Evolutionary conservation across 1,140 invertebrate species (phyloP), one percentile per base, ranked within the genome.

Genomic region (Brachionus rubens): DNA sequence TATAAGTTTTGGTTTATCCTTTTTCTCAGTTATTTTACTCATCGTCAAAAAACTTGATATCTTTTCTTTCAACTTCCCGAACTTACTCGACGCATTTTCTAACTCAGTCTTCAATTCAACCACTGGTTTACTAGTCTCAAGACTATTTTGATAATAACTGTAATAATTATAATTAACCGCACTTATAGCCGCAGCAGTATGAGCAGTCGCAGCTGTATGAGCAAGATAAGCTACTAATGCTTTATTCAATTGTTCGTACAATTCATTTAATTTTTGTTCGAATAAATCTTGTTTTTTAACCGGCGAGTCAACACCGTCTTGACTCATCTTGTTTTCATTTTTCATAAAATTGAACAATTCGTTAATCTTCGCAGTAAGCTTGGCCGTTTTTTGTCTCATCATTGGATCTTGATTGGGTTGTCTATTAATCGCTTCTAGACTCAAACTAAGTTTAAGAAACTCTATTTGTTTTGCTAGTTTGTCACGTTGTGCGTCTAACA

Each of bases 151-250:
- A 28, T 72, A 72, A 33, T 56, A 56, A 19, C 12, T 50, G 40
- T 68, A 68, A 10, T 68, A 46, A 14, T n/a, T 48, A 19, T 72
- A 48, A 50, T 48, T 72, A 30, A n/a, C 14, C 2, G 68, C 46
- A 24, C n/a, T 50, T 21, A 72, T 43, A 1, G 68, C 68, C 7
- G 68, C 68, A 7, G 68, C 43, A 48, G n/a, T 24, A 36, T 72
- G 68, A 30, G 68, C 68, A 48, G 43, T 48, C 9, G 68, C 68
- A 10, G 68, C 68, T 6, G 68, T 72, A 72, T 72, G 68, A 14
- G 68, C 68, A 21, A 72, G 48, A 72, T 36, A 40, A 24, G 46
- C 48, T 24, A 54, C 30, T 19, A 72, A 41, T 7, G 68, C 43
- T 26, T 72, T 72, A n/a, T 72, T 48, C 30, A 72, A n/a, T 21